A percentile compares a stretch with the other conserved stretches of the same genome.
Evolutionary conservation across 2,113 vertebrate species (phyloP).

Genomic region (Calidris pugnax): DNA sequence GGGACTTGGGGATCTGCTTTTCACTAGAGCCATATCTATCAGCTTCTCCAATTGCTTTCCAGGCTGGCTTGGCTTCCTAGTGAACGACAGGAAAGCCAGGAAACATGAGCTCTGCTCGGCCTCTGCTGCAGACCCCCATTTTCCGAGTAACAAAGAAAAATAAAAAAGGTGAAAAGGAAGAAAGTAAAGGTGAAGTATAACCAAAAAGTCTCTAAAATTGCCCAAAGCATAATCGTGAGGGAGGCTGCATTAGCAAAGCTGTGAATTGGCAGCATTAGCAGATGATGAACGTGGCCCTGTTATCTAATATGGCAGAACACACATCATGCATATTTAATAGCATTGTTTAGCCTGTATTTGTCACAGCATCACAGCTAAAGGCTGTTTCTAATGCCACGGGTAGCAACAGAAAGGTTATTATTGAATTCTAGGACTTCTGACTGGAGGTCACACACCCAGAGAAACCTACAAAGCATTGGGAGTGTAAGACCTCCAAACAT

Average conservation of each 20-base stretch:
- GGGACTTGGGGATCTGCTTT: not conserved
- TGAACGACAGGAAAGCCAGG: not conserved
- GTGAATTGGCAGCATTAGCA: not conserved
- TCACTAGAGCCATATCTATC: not conserved
- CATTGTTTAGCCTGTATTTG: not conserved
- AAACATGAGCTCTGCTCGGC: not conserved
- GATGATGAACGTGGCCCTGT: not conserved
- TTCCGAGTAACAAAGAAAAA: not conserved
- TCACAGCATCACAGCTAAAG: not conserved
- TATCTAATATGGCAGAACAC: slow-evolving; percentile 19
- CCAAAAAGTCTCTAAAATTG: not conserved
- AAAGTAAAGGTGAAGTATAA: not conserved
- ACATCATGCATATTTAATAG: slow-evolving; percentile 22
- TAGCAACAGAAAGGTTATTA: not conserved
- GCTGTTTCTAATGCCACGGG: not conserved
- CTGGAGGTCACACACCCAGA: not conserved
- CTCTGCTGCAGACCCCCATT: not conserved
- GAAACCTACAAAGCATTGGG: not conserved
- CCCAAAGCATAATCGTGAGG: not conserved
- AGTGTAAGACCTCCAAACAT: not conserved
- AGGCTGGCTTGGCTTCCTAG: not conserved
- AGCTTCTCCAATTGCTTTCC: not conserved
- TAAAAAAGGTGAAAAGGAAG: not conserved
- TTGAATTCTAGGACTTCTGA: not conserved
- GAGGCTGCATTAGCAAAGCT: not conserved